Percentiles rank a stretch among this genome's conserved stretches.
Conservation (phyloP, 2,888 invertebrate genomes). For the Cacoxenus indagator region DNA sequence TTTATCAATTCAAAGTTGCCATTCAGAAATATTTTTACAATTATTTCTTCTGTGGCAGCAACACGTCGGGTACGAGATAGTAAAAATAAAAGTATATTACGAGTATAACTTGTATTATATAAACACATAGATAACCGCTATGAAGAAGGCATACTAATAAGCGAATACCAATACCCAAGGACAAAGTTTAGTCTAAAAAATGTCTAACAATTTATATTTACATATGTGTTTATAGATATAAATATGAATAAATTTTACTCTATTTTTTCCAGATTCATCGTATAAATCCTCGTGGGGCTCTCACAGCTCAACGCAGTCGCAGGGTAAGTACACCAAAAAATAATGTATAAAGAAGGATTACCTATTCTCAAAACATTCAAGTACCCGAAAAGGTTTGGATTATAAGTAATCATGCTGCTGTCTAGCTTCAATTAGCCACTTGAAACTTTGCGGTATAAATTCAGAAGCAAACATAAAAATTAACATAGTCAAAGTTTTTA, state of each 20-base stretch:
- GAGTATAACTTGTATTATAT: too few species aligned
- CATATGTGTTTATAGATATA: neutral
- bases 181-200: too few species aligned
- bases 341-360: neutral
- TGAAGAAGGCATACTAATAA: too few species aligned
- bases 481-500: conserved; percentile 26
- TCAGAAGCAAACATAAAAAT: neutral
- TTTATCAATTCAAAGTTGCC: too few species aligned
- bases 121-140: too few species aligned
- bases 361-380: neutral
- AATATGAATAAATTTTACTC: conserved; percentile 39
- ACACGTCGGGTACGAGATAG: too few species aligned
- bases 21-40: too few species aligned
- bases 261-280: conserved; percentile 84
- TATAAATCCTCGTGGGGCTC: conserved; percentile 90
- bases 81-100: too few species aligned
- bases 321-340: conserved; percentile 75
- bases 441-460: conserved; percentile 9
- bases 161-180: too few species aligned
- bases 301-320: conserved; percentile 82
- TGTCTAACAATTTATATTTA: conserved; percentile 26
- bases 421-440: conserved; percentile 11
- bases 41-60: too few species aligned
- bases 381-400: too few species aligned
- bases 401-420: too few species aligned